These are phyloP conservation scores for Pachypsylla venusta DNA, from an alignment of 1,140 invertebrate genomes.

Conservation along the genomic window DNA sequence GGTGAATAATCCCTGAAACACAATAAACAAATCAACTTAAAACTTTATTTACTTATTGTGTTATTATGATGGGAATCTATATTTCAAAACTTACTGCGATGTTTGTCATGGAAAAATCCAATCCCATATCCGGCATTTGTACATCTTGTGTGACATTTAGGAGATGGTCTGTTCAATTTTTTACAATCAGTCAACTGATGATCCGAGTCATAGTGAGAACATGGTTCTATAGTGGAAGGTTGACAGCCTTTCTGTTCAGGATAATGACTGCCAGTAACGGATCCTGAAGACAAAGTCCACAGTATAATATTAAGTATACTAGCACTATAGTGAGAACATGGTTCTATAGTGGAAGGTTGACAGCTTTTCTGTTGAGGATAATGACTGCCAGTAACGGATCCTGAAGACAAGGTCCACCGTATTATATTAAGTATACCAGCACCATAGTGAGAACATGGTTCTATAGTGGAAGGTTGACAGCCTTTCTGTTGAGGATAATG, in stretches of 20 bases:
- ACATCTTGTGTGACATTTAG: not conserved
- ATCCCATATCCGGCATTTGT: not conserved
- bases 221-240: not conserved
- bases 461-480: slow-evolving; percentile 2
- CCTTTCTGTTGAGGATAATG: not conserved
- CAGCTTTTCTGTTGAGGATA: not conserved
- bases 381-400: not conserved
- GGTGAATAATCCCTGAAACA: too few species aligned
- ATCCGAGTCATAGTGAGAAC: not conserved
- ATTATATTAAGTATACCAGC: too few species aligned
- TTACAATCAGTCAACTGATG: not conserved
- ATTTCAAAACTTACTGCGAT: not conserved
- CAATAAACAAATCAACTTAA: too few species aligned
- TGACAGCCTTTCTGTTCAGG: not conserved
- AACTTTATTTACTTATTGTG: too few species aligned
- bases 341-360: not conserved
- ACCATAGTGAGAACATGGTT: not conserved
- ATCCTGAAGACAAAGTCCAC: too few species aligned
- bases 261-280: not conserved
- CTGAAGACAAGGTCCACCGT: too few species aligned
- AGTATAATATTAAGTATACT: too few species aligned
- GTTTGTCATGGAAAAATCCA: not conserved
- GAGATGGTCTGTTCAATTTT: not conserved
- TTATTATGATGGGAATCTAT: not conserved
- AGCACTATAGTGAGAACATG: not conserved